Evolutionary conservation across 2,888 invertebrate species (phyloP), one percentile per base, ranked within the genome.

Genomic region (Perizoma flavofasciatum): DNA sequence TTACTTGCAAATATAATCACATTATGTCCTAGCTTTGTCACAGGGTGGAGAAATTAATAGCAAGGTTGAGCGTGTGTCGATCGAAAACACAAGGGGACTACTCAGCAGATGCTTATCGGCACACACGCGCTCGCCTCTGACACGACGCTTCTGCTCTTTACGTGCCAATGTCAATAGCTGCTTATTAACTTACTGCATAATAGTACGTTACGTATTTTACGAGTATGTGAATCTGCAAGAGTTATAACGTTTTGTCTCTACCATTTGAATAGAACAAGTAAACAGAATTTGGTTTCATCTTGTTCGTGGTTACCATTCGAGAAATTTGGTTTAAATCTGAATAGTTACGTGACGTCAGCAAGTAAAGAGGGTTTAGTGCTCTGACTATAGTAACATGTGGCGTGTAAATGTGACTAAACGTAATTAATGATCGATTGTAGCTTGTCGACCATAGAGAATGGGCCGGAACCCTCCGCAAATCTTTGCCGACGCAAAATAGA

Each of bases 41-140:
- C 83, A 79, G 83, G 86, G 85, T 77, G 79, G 83, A 86, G 88
- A 86, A 89, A 91, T 91, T 90, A 91, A 90, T 90, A 88, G 90
- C 85, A 82, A 86, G 82, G 79, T 82, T 81, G 81, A 80, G 81
- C 80, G 84, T 77, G 82, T 77, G 83, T 75, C 81, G 85, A 86
- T 88, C 83, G 86, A 82, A 81, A 83, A 86, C 84, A 83, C 85
- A 81, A 86, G 90, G 90, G 91, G 89, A 82, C 84, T 85, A 88
- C 88, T 91, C 89, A 84, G 90, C 90, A 88, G 91, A 90, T 90
- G 86, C 88, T 90, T 91, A 92, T 92, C 91, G 81, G 74, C 88
- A 88, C 88, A 88, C 85, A 82, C 82, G 75, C 79, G 78, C 77
- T 74, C 45, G 78, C 68, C 74, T 72, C 72, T 79, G 11, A 37